Evolutionary conservation across 2,797 vertebrate genomes (phyloP).

Genomic region (Pseudomugil tenellus): DNA sequence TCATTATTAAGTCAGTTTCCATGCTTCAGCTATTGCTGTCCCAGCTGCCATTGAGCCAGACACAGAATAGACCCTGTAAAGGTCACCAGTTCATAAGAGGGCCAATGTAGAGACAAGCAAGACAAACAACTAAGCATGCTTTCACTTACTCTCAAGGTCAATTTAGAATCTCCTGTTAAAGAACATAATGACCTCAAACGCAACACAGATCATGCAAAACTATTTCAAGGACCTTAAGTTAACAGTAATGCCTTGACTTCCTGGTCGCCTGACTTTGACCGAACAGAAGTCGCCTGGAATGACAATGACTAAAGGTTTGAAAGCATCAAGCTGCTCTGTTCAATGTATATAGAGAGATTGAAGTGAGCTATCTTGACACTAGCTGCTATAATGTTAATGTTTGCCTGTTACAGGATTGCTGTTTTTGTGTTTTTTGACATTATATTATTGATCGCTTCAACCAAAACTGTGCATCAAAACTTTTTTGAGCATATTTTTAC

Average conservation of each 20-base stretch:
- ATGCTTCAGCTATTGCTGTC: no score
- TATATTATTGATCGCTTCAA: neutral
- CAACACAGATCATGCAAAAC: neutral
- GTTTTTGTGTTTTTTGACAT: neutral
- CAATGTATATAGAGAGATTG: neutral
- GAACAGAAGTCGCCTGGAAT: neutral
- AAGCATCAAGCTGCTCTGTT: neutral
- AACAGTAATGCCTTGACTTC: neutral
- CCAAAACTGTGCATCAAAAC: neutral
- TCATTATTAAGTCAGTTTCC: neutral
- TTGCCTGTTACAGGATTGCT: neutral
- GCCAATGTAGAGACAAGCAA: neutral
- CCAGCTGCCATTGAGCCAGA: no score
- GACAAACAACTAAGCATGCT: neutral
- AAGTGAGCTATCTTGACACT: neutral
- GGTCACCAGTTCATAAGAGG: no score
- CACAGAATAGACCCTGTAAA: no score
- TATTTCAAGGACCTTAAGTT: neutral
- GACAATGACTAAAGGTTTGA: neutral
- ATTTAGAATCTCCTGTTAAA: neutral
- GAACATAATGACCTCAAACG: neutral
- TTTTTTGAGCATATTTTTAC: no score
- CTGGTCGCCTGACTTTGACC: neutral
- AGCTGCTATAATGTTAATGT: neutral
- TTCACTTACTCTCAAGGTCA: no score